phyloP scores from a whole-genome alignment of 23 tunicate genomes.

The Diplosoma virens region DNA sequence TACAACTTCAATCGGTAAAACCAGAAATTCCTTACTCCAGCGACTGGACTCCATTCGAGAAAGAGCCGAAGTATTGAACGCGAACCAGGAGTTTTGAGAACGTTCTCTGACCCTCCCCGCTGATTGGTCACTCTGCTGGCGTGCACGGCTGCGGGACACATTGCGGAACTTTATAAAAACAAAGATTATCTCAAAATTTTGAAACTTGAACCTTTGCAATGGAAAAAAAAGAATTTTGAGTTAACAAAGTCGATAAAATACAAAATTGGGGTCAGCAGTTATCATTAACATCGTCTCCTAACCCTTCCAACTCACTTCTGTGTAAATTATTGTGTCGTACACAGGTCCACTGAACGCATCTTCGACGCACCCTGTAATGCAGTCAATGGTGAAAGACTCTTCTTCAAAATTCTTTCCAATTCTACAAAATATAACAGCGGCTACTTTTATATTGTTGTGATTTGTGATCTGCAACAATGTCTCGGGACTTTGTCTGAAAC shows the following conservation, averaged over 20 bases:
- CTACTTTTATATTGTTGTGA: too few species aligned
- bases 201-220: too few species aligned
- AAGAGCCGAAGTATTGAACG: slow-evolving; percentile 48
- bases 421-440: too few species aligned
- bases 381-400: slow-evolving; percentile 35
- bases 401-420: slow-evolving; percentile 38
- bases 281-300: too few species aligned
- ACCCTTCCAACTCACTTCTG: slow-evolving; percentile 82
- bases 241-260: too few species aligned
- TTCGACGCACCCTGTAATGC: slow-evolving; percentile 87
- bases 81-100: slow-evolving; percentile 46
- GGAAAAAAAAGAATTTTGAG: too few species aligned
- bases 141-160: slow-evolving; percentile 94
- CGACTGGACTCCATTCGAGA: slow-evolving; percentile 51
- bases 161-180: slow-evolving; percentile 60
- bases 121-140: slow-evolving; percentile 55
- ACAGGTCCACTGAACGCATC: slow-evolving; percentile 51
- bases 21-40: slow-evolving; percentile 53
- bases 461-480: too few species aligned
- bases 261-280: too few species aligned
- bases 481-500: too few species aligned
- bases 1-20: too few species aligned
- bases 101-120: slow-evolving; percentile 72
- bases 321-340: slow-evolving; percentile 72
- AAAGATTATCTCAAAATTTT: too few species aligned